These are phyloP conservation scores for Megaptera novaeangliae DNA, from an alignment of 2,113 vertebrate species.

Conservation along the genomic window DNA sequence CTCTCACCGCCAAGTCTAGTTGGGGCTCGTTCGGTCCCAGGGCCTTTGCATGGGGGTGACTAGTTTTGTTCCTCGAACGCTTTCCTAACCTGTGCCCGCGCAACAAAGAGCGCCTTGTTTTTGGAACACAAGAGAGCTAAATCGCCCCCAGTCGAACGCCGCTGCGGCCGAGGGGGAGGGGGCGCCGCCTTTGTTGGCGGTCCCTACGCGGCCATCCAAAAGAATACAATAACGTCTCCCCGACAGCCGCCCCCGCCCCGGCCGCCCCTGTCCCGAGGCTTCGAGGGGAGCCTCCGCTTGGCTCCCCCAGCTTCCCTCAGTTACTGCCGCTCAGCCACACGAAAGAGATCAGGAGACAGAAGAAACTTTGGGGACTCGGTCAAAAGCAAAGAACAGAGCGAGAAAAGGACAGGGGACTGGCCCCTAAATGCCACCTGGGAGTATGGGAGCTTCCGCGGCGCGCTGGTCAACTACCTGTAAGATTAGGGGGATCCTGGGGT, in stretches of 20 bases:
- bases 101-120: conserved; percentile 54
- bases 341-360: neutral
- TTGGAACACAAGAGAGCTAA: neutral
- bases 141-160: neutral
- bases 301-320: neutral
- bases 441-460: neutral
- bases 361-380: neutral
- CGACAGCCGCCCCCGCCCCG: neutral
- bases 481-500: neutral
- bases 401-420: neutral
- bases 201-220: neutral
- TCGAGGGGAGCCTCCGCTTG: neutral
- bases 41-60: neutral
- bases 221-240: neutral
- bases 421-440: neutral
- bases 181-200: neutral
- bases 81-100: conserved; percentile 6
- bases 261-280: neutral
- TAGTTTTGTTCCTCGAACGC: neutral
- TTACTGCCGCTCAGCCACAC: neutral
- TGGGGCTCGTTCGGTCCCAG: accelerated
- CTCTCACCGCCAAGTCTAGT: neutral
- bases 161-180: neutral
- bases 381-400: neutral
- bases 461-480: neutral